Conservation (phyloP, 2,113 vertebrate species). For the Gambusia affinis region DNA sequence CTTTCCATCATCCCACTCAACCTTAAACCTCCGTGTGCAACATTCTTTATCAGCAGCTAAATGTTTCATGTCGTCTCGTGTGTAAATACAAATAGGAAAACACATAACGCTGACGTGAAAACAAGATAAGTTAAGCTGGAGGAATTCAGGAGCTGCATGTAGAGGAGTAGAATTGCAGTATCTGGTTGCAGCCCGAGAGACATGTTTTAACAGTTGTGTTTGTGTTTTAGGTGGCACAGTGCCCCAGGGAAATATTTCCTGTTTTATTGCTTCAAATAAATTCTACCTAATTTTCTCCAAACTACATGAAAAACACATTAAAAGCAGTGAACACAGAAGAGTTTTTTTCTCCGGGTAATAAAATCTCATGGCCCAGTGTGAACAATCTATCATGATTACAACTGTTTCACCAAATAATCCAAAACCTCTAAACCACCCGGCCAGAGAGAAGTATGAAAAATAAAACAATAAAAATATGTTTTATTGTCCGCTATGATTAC, state of each 20-base stretch:
- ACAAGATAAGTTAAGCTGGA: constrained; percentile 44
- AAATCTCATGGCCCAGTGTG: constrained; percentile 27
- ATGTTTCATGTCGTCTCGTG: constrained; percentile 26
- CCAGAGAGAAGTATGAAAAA: neutral
- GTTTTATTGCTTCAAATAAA: constrained; percentile 79
- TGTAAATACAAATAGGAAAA: constrained; percentile 43
- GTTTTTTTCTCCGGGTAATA: constrained; percentile 36
- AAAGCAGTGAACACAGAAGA: constrained; percentile 12
- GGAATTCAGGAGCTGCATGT: constrained; percentile 54
- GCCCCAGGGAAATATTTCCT: constrained; percentile 71
- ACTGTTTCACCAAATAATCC: constrained; percentile 43
- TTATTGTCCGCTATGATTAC: neutral
- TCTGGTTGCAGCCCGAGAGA: constrained; percentile 70
- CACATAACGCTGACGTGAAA: constrained; percentile 37
- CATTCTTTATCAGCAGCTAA: constrained; percentile 47
- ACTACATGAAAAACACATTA: constrained; percentile 68
- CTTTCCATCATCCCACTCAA: constrained; percentile 62
- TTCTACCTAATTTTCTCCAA: constrained; percentile 69
- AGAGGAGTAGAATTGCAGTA: constrained; percentile 44
- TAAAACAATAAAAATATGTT: neutral
- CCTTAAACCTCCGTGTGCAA: constrained; percentile 48
- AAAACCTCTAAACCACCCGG: constrained; percentile 20
- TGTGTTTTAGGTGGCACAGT: constrained; percentile 74
- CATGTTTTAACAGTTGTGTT: constrained; percentile 78
- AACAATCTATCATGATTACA: constrained; percentile 39